Base-by-base conservation (phyloP, 2,113 vertebrate species). In the Edolisoma coerulescens region DNA sequence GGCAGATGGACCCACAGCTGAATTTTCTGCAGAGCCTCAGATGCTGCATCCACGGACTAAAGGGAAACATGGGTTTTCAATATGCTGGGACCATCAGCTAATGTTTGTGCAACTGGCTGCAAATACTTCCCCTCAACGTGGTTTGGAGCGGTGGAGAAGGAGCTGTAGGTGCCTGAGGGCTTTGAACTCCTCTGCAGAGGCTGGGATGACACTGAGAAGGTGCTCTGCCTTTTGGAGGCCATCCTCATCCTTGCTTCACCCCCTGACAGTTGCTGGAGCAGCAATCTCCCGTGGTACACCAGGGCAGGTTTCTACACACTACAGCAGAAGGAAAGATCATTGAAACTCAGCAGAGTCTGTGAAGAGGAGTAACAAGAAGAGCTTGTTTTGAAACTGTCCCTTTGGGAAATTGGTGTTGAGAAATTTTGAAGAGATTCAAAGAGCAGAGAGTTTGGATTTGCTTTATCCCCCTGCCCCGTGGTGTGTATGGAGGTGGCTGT, bases 101-200 rank as follows among this genome's bases (percentile, higher is more conserved):
- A 64, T 56, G 53, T 84, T 95, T 87, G 73, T 91, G 54, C 84
- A 91, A 63, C 90, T 95, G 86, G 70, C 89, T 93, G 81, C 74
- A 87, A 74, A 74, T 35, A 45, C 59, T 89, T 96, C 41, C 52
- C 85, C 30, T 93, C 35, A 13, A 35, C 6, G 3, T 35, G 5
- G 3, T 83, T 78, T 63, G 60, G 70, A 93, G 53, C 28, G 61
- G 60, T 11, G 11, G 15, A 23, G 52, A 63, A 69, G 10, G 9
- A 23, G n/a, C 28, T 3, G 3, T 27, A 54, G 18, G 35, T 68
- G 63, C 54, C 7, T 3, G 88, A 93, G 67, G 80, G 53, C 42
- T 84, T 54, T 1, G 8, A 41, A 33, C 26, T 83, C 57, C 47
- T 77, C 77, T 61, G 30, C 42, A 54, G 37, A 80, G 54, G 37